These are phyloP conservation scores for Seladonia tumulorum DNA, from an alignment of 2,888 invertebrate species.

Conservation along the genomic window DNA sequence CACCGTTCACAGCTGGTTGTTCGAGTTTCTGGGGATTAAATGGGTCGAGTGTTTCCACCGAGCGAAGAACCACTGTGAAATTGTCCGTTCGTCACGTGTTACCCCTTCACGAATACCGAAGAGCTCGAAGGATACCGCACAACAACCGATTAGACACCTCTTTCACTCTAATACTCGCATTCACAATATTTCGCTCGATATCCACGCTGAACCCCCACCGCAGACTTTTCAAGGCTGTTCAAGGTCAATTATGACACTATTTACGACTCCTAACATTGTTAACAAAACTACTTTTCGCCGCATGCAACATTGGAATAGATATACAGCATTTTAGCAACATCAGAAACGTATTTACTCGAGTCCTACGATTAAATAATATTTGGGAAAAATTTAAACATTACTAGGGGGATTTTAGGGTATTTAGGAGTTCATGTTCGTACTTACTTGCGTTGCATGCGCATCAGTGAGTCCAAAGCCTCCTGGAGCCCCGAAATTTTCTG, in stretches of 20 bases:
- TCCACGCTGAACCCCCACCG: not conserved
- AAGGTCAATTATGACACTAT: not conserved
- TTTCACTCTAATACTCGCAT: not conserved
- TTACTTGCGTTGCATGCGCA: conserved; percentile 91
- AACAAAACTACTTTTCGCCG: no score
- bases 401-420: no score
- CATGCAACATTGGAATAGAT: no score
- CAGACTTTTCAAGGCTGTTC: not conserved
- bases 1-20: conserved; percentile 16
- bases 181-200: conserved; percentile 7
- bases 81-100: conserved; percentile 33
- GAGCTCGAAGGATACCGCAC: conserved; percentile 8
- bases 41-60: conserved; percentile 22
- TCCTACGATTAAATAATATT: not conserved
- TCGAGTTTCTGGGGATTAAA: conserved; percentile 23
- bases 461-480: conserved; percentile 93
- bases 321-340: no score
- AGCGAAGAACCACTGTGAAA: not conserved
- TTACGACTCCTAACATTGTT: no score
- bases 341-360: not conserved
- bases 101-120: conserved; percentile 21
- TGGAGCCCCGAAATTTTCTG: conserved; percentile 92
- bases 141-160: conserved; percentile 32
- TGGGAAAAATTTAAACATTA: not conserved
- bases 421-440: conserved; percentile 32